phyloP scores from a whole-genome alignment of 2,888 invertebrate species.

The Coelinius sp. region DNA sequence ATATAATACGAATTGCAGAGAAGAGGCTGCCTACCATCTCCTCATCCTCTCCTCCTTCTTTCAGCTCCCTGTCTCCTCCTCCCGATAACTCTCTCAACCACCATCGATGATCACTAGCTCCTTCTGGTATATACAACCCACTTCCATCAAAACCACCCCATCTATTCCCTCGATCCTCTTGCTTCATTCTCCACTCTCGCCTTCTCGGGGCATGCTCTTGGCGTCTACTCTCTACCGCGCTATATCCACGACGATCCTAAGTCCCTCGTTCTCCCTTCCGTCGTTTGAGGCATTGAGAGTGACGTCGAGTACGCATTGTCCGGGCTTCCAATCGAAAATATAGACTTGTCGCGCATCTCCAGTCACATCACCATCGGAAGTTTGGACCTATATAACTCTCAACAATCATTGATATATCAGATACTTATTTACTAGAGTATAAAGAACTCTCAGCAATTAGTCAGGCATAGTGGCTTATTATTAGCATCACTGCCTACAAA shows the following conservation, averaged over 20 bases:
- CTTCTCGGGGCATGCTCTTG: conserved; percentile 33
- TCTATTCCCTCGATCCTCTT: conserved; percentile 26
- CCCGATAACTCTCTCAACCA: conserved; percentile 19
- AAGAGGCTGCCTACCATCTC: conserved; percentile 28
- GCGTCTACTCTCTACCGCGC: conserved; percentile 36
- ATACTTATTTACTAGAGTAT: conserved; percentile 1
- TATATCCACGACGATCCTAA: conserved; percentile 50
- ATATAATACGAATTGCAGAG: conserved; percentile 21
- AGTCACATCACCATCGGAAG: not conserved
- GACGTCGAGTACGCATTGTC: conserved; percentile 64
- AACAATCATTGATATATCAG: not conserved
- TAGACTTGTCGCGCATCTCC: conserved; percentile 39
- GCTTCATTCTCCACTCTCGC: conserved; percentile 26
- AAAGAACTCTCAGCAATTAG: too few relatives aligned
- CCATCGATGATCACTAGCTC: conserved; percentile 40
- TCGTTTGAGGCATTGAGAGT: conserved; percentile 58
- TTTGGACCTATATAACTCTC: not conserved
- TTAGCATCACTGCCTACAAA: too few relatives aligned
- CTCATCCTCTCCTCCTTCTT: not conserved
- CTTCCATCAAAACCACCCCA: conserved; percentile 23
- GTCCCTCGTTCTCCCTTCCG: conserved; percentile 50
- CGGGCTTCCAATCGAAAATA: conserved; percentile 55
- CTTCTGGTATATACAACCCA: conserved; percentile 26
- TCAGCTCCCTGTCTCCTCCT: not conserved
- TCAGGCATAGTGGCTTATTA: too few relatives aligned